Percentiles rank a stretch among this genome's conserved stretches.
These are phyloP conservation scores for Galaxea fascicularis DNA, from an alignment of 92 coral and sea anemone species.

Conservation along the genomic window DNA sequence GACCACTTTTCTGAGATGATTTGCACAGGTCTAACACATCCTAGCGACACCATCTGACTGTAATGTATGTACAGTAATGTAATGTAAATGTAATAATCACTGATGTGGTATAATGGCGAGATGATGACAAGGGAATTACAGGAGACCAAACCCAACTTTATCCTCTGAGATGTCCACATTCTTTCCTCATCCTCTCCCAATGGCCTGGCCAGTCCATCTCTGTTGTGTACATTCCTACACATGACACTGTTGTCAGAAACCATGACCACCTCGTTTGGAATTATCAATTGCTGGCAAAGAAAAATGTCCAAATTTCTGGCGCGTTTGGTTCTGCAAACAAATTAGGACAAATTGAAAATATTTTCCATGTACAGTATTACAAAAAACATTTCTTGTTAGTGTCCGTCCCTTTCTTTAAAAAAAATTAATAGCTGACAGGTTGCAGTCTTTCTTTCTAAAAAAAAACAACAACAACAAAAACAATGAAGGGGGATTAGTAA, in stretches of 20 bases:
- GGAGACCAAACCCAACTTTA: not conserved
- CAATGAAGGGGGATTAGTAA: not conserved
- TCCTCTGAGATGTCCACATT: not conserved
- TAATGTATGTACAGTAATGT: no score
- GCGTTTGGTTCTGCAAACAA: constrained; percentile 59
- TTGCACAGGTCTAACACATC: no score
- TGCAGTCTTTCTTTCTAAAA: not conserved
- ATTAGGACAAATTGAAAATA: not conserved
- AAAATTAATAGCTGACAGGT: no score
- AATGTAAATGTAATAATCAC: no score
- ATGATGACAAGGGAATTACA: no score
- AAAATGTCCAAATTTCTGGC: constrained; percentile 76
- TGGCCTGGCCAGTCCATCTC: not conserved
- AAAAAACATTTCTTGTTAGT: no score
- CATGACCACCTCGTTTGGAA: constrained; percentile 78
- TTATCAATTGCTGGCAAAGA: constrained; percentile 89
- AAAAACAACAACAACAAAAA: not conserved
- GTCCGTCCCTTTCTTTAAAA: not conserved
- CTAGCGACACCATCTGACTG: no score
- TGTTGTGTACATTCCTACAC: not conserved
- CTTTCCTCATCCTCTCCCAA: not conserved
- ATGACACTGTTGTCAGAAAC: constrained; percentile 58
- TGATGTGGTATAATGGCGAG: no score
- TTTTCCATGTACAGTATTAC: no score
- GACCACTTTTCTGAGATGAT: no score